These are phyloP conservation scores for Creontiades dilutus DNA, from an alignment of 2,888 invertebrate genomes.

Conservation along the genomic window DNA sequence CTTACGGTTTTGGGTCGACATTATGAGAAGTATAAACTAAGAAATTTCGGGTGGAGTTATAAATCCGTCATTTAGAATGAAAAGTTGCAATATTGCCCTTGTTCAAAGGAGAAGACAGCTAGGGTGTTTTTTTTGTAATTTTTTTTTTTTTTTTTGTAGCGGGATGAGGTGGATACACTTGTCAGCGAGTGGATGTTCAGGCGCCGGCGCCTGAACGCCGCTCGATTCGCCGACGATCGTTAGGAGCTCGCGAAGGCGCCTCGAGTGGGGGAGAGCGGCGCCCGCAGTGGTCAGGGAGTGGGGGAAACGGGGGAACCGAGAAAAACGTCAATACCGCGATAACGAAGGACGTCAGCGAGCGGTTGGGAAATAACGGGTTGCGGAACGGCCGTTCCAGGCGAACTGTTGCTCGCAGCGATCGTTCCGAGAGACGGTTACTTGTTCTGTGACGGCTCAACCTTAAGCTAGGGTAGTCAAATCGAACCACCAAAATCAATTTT, in stretches of 20 bases:
- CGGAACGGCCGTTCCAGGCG: slow-evolving; percentile 4
- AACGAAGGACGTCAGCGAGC: neutral
- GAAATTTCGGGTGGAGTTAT: too few species aligned
- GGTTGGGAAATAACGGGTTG: neutral
- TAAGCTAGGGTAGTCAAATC: too few species aligned
- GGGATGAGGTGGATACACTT: neutral
- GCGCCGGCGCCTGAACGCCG: slow-evolving; percentile 6
- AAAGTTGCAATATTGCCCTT: too few species aligned
- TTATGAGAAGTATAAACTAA: too few species aligned
- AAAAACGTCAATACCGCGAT: slow-evolving; percentile 6
- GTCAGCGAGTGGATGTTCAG: neutral
- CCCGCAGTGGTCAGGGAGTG: neutral
- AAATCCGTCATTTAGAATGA: too few species aligned
- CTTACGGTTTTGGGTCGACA: too few species aligned
- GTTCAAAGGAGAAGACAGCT: too few species aligned
- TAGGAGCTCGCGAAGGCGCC: neutral
- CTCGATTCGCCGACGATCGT: slow-evolving; percentile 9
- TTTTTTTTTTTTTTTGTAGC: neutral
- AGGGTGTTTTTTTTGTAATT: neutral
- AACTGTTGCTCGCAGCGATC: neutral
- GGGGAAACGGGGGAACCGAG: neutral
- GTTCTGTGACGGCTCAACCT: neutral
- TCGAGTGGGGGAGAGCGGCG: neutral
- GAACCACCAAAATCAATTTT: too few species aligned
- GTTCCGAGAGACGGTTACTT: neutral